A percentile compares a stretch with the other conserved stretches of the same genome.
Evolutionary conservation across 2,113 vertebrate genomes (phyloP).

Genomic region (Cynoglossus semilaevis): DNA sequence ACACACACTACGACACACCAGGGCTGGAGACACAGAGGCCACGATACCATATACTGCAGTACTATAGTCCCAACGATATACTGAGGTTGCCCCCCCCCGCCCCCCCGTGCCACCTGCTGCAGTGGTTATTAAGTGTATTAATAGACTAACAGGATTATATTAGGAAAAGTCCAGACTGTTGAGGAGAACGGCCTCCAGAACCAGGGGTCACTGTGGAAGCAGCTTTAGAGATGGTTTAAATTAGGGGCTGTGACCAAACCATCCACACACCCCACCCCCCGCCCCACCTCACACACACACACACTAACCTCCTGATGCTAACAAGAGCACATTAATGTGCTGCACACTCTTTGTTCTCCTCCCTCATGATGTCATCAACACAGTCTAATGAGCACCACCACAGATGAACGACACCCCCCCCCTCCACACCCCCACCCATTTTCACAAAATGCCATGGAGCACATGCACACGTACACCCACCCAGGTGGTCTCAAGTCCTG

Average conservation of each 20-base stretch:
- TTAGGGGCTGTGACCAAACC: conserved; percentile 5
- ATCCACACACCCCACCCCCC: not conserved
- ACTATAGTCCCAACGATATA: too few relatives aligned
- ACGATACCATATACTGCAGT: too few relatives aligned
- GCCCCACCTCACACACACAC: too few relatives aligned
- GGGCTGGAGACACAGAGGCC: too few relatives aligned
- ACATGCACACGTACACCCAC: conserved; percentile 28
- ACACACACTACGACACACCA: too few relatives aligned
- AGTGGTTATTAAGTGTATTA: too few relatives aligned
- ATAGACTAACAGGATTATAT: too few relatives aligned
- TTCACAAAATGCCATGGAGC: conserved; percentile 30
- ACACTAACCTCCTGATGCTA: too few relatives aligned
- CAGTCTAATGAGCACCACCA: conserved; percentile 41
- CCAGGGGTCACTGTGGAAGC: not conserved
- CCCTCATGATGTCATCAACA: conserved; percentile 17
- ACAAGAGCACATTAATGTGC: conserved; percentile 3
- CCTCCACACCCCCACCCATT: conserved; percentile 26
- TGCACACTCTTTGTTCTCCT: conserved; percentile 1
- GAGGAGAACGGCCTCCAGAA: too few relatives aligned
- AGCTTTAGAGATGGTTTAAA: not conserved
- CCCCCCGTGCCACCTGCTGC: too few relatives aligned
- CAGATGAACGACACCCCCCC: conserved; percentile 16
- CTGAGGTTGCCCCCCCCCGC: too few relatives aligned
- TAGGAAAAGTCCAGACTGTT: too few relatives aligned
- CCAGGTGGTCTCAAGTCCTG: conserved; percentile 54